These are phyloP conservation scores for Tragelaphus strepsiceros DNA, from an alignment of 2,113 vertebrate species.

Conservation along the genomic window DNA sequence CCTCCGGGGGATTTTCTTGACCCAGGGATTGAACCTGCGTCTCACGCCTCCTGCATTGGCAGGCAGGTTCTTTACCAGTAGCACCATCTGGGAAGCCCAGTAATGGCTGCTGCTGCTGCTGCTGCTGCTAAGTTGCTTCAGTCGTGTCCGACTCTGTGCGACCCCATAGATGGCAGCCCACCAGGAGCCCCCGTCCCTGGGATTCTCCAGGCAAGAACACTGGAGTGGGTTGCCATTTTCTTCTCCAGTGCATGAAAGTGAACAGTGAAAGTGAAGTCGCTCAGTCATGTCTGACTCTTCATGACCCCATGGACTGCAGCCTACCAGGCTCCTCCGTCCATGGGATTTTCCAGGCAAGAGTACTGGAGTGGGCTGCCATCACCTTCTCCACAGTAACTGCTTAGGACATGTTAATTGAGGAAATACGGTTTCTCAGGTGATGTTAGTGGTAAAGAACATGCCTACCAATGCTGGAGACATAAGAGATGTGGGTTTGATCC, in stretches of 20 bases:
- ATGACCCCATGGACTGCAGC: no score
- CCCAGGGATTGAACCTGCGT: not conserved
- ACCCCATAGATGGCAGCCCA: no score
- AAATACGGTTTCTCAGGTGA: not conserved
- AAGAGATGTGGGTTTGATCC: not conserved
- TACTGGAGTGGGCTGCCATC: no score
- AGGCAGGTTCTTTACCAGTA: not conserved
- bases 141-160: no score
- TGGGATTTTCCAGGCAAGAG: no score
- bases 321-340: no score
- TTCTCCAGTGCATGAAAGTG: no score
- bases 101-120: not conserved
- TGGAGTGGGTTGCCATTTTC: no score
- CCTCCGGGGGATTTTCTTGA: not conserved
- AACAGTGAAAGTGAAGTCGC: no score
- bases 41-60: not conserved
- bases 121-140: no score
- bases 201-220: no score
- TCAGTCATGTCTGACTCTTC: rapidly evolving
- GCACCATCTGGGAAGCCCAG: not conserved
- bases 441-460: not conserved
- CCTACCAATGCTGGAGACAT: not conserved
- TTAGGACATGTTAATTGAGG: not conserved
- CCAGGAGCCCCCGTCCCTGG: no score
- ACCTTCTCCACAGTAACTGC: not conserved